Conservation (phyloP, 2,113 vertebrate species). For the Phalacrocorax pelagicus region DNA sequence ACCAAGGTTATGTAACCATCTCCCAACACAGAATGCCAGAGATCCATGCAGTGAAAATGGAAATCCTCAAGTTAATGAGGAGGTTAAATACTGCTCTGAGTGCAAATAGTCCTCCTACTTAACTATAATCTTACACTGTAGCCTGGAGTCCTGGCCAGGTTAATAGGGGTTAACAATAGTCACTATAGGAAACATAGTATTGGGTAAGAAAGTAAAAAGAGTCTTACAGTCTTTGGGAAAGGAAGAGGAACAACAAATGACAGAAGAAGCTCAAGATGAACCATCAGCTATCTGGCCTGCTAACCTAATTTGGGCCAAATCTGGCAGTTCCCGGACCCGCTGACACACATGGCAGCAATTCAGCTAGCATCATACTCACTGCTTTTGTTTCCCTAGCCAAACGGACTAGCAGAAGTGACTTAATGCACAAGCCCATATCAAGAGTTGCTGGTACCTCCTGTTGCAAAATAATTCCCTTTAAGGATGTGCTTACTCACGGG, state of each 20-base stretch:
- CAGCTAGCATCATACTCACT: neutral
- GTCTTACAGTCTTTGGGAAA: neutral
- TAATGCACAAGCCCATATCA: neutral
- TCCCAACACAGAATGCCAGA: neutral
- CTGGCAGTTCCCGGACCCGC: neutral
- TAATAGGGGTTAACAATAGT: neutral
- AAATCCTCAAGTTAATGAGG: neutral
- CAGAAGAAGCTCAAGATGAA: neutral
- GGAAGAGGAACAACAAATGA: conserved; percentile 24
- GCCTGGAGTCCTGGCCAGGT: neutral
- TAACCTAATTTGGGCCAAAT: neutral
- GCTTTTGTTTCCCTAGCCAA: neutral
- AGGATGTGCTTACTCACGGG: neutral
- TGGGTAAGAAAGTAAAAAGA: conserved; percentile 4
- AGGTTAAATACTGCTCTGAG: neutral
- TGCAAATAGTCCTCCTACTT: neutral
- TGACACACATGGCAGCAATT: neutral
- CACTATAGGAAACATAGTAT: neutral
- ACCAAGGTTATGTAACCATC: neutral
- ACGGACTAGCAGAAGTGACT: neutral
- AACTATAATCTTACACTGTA: neutral
- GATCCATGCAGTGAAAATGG: neutral
- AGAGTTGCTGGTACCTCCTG: neutral
- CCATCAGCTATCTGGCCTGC: neutral
- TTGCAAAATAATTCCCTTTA: neutral